Percentiles rank a stretch among this genome's conserved stretches.
These are phyloP conservation scores for Myripristis murdjan DNA, from an alignment of 2,797 vertebrate species.

Conservation along the genomic window DNA sequence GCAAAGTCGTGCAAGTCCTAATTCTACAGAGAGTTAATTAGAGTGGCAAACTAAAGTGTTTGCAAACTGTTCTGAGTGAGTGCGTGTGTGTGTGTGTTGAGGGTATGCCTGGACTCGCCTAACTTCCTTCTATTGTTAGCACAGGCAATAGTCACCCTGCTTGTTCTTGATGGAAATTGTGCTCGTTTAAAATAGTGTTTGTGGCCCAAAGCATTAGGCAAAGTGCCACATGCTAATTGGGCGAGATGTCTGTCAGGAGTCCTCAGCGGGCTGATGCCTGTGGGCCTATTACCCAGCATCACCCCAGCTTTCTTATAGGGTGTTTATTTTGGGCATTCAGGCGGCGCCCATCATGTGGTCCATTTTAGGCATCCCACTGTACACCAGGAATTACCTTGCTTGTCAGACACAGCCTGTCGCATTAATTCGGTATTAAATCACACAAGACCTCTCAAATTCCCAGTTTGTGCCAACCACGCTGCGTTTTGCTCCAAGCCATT, in stretches of 20 bases:
- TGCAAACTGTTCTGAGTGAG: not conserved
- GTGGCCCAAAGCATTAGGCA: slow-evolving; percentile 61
- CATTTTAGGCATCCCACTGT: slow-evolving; percentile 36
- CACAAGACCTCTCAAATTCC: slow-evolving; percentile 25
- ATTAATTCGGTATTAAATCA: slow-evolving; percentile 45
- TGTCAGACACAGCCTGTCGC: slow-evolving; percentile 10
- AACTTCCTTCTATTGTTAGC: slow-evolving; percentile 38
- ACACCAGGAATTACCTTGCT: slow-evolving; percentile 32
- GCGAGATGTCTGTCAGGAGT: slow-evolving; percentile 72
- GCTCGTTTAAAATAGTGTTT: slow-evolving; percentile 51
- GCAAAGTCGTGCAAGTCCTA: not conserved
- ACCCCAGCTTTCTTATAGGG: slow-evolving; percentile 39
- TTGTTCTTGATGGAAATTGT: slow-evolving; percentile 42
- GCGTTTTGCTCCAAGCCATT: slow-evolving; percentile 44
- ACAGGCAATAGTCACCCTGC: slow-evolving; percentile 16
- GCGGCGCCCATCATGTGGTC: slow-evolving; percentile 61
- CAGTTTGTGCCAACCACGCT: slow-evolving; percentile 14
- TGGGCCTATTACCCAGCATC: slow-evolving; percentile 58
- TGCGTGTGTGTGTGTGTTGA: not conserved
- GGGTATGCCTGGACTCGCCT: slow-evolving; percentile 13
- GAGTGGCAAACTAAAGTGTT: not conserved
- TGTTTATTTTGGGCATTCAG: slow-evolving; percentile 63
- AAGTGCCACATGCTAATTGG: slow-evolving; percentile 72
- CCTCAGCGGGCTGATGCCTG: slow-evolving; percentile 56
- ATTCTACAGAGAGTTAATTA: slow-evolving; percentile 2